Conservation (phyloP, 2,888 invertebrate species). For the Agriopis marginaria region DNA sequence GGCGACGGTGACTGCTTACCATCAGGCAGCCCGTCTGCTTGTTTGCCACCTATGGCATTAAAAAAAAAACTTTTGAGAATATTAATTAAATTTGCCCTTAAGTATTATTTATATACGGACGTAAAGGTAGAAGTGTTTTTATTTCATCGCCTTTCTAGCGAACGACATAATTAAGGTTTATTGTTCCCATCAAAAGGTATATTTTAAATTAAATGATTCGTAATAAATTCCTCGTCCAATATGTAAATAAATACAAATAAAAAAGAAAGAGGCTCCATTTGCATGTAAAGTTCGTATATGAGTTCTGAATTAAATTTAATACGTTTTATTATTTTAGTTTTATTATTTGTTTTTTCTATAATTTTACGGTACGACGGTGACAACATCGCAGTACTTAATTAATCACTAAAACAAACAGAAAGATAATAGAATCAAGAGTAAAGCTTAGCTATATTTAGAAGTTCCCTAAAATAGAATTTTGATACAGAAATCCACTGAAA, state of each 20-base stretch:
- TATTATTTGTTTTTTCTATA: too few species aligned
- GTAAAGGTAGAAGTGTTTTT: neutral
- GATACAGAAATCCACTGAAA: constrained; percentile 6
- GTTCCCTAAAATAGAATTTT: constrained; percentile 16
- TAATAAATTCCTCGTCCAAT: constrained; percentile 88
- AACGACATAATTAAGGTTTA: neutral
- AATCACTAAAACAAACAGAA: constrained; percentile 12
- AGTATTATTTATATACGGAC: neutral
- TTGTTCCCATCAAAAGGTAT: too few species aligned
- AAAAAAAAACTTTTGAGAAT: too few species aligned
- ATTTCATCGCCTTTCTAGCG: neutral
- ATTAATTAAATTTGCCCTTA: too few species aligned
- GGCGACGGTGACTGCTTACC: too few species aligned
- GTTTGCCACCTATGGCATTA: too few species aligned
- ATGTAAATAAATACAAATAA: constrained; percentile 89
- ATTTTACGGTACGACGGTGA: neutral
- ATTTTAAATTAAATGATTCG: constrained; percentile 81
- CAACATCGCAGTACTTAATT: neutral
- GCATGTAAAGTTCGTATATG: constrained; percentile 89
- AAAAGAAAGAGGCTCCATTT: constrained; percentile 91
- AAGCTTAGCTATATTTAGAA: constrained; percentile 16
- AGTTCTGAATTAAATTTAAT: too few species aligned
- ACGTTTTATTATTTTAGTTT: too few species aligned
- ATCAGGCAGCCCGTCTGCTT: too few species aligned
- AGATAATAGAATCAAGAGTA: constrained; percentile 3